These are phyloP conservation scores for Periparus ater DNA, from an alignment of 2,797 vertebrate species.

Conservation along the genomic window DNA sequence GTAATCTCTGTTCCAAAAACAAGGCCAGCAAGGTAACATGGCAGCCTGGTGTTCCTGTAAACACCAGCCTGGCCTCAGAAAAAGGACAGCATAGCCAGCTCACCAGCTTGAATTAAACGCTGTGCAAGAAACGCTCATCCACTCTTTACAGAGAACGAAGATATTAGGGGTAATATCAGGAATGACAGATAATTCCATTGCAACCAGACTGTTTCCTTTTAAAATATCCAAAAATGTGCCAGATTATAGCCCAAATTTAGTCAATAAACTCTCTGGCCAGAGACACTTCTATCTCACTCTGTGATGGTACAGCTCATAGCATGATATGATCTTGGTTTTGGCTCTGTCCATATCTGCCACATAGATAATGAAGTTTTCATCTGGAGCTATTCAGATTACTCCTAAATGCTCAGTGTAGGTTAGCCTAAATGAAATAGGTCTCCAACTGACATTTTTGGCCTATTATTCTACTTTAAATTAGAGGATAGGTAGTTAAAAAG, in stretches of 20 bases:
- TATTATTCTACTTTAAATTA: neutral
- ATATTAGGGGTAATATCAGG: rapidly evolving
- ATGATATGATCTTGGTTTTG: neutral
- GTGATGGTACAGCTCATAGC: neutral
- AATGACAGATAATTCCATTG: neutral
- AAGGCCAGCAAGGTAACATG: neutral
- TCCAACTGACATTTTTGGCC: neutral
- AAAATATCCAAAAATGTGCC: neutral
- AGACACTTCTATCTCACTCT: neutral
- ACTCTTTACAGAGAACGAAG: neutral
- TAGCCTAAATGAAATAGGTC: neutral
- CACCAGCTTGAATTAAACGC: neutral
- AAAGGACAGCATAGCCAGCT: neutral
- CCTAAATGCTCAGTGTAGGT: neutral
- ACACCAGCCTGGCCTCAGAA: neutral
- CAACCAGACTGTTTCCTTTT: neutral
- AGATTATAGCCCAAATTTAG: neutral
- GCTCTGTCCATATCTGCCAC: neutral
- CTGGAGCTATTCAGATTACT: neutral
- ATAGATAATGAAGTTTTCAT: neutral
- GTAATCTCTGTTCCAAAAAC: neutral
- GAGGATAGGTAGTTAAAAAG: neutral
- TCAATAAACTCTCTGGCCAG: neutral
- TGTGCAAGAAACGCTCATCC: neutral
- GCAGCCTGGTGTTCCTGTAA: neutral